Percentiles rank a stretch among this genome's conserved stretches.
phyloP scores from a whole-genome alignment of 1,140 invertebrate species.

The Dryas iulia region DNA sequence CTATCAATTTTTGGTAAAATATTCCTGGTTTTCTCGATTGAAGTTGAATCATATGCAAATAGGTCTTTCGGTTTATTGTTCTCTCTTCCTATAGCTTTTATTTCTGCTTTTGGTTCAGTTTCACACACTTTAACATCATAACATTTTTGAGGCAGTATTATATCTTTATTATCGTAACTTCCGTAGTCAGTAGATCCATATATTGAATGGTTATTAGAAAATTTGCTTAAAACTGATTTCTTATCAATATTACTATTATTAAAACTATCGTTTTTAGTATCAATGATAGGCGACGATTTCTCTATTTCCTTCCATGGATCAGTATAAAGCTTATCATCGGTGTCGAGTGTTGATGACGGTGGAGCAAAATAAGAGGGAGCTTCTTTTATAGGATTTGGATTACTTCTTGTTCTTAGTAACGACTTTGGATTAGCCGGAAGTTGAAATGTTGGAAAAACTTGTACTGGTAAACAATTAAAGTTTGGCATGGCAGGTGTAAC shows the following conservation, averaged over 20 bases:
- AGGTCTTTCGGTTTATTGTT: neutral
- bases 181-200: conserved; percentile 32
- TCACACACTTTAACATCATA: conserved; percentile 50
- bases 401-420: conserved; percentile 68
- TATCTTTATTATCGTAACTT: conserved; percentile 38
- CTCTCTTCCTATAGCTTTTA: neutral
- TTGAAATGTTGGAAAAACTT: conserved; percentile 74
- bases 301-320: conserved; percentile 9
- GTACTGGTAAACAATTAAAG: conserved; percentile 71
- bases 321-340: conserved; percentile 2
- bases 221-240: conserved; percentile 10
- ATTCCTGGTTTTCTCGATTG: neutral
- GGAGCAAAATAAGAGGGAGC: neutral
- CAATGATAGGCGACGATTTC: neutral
- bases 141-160: conserved; percentile 47
- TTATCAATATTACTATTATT: conserved; percentile 27
- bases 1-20: conserved; percentile 7
- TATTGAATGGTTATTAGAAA: conserved; percentile 14
- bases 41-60: conserved; percentile 6
- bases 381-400: conserved; percentile 50
- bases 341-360: neutral
- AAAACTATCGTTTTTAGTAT: neutral
- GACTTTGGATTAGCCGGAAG: conserved; percentile 76
- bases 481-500: conserved; percentile 63
- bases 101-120: conserved; percentile 11